Evolutionary conservation across 35 echinoderm and acorn worm species (phyloP), one percentile per base, ranked within the genome.

Genomic region (Hemicentrotus pulcherrimus): DNA sequence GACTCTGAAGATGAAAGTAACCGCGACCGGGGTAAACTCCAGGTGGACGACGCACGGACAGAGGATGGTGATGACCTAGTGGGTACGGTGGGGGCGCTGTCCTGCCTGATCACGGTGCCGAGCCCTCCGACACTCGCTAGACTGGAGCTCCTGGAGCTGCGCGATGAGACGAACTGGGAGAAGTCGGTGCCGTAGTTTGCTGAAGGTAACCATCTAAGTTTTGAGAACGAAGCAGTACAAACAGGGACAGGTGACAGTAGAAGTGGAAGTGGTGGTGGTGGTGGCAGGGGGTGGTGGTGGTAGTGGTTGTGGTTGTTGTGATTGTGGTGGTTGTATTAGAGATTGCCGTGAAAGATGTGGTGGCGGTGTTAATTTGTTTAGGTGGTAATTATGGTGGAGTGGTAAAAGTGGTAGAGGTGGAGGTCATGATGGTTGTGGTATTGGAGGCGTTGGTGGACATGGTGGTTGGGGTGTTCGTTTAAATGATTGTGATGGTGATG

Each of bases 41-140:
- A 93, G 5, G 91, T 93, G 4, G 91, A 93, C 9, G 91, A 58
- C 28, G 91, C 91, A 18, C 91, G 91, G 30, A 47, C 46, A 31
- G 91, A 46, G 4, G 91, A 93, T 58, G 91, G 91, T 15, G 91
- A 93, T 93, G 91, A 93, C 13, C 91, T 32, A 24, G 91, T 46
- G 10, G 91, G 32, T 0, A 93, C 91, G 5, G 91, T 93, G 91
- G 91, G 91, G 91, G 91, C 91, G 91, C 91, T 93, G 47, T 93
- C 91, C 91, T 93, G 91, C 6, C 91, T 18, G 46, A 31, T 58
- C 47, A 93, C 91, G n/a, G 88, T 47, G 7, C 65, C 65, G 28
- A 78, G 22, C 19, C 50, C 50, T 12, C 88, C 88, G 10, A 93
- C 91, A 47, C 91, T 93, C 10, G 48, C 91, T 4, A 93, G 32